phyloP scores from a whole-genome alignment of 2,888 invertebrate species.

The Alsophila aescularia region DNA sequence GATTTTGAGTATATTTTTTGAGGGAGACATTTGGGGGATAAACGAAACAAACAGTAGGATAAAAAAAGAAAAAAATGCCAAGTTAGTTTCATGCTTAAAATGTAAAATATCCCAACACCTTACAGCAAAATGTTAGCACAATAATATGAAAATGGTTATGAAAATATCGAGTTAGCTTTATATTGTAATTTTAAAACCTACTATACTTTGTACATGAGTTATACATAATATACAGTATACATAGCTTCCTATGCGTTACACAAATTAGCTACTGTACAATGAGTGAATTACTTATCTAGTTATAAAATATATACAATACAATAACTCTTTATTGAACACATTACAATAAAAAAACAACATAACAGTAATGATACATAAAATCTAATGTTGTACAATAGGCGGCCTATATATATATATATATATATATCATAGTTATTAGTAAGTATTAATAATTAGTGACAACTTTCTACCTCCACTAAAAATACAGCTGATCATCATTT shows the following conservation, averaged over 20 bases:
- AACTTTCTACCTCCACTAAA: too few species aligned
- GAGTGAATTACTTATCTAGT: too few species aligned
- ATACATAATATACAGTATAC: neutral
- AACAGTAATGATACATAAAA: too few species aligned
- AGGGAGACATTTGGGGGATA: constrained; percentile 24
- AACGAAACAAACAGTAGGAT: constrained; percentile 60
- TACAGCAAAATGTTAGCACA: constrained; percentile 8
- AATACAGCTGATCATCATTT: too few species aligned
- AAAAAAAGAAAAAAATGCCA: constrained; percentile 45
- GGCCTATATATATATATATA: too few species aligned
- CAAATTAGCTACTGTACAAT: too few species aligned
- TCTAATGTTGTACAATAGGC: too few species aligned
- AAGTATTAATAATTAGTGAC: too few species aligned
- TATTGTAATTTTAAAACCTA: neutral
- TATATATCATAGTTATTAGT: too few species aligned
- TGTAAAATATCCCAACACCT: constrained; percentile 12
- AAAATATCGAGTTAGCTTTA: neutral
- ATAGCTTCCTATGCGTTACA: neutral
- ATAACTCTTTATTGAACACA: too few species aligned
- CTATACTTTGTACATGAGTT: neutral
- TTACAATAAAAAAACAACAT: too few species aligned
- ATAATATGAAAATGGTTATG: constrained; percentile 1
- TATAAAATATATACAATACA: too few species aligned
- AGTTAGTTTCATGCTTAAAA: constrained; percentile 58
- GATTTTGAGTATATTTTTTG: neutral